Evolutionary conservation across 2,888 invertebrate species (phyloP).

Genomic region (Trissonchulus latispiculum): DNA sequence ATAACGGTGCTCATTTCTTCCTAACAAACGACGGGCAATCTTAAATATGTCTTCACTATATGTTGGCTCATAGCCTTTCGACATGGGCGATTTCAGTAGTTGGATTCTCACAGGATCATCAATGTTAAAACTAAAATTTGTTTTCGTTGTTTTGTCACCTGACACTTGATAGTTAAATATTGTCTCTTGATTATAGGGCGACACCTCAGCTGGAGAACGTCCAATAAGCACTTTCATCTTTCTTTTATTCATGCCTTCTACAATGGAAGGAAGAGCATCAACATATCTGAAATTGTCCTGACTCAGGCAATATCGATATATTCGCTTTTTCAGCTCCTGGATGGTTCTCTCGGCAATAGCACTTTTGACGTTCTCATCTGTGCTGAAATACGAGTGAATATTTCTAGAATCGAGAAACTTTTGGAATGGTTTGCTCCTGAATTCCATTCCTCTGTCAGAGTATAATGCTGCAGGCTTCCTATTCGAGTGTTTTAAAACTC

Average conservation of each 20-base stretch:
- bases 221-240: constrained; percentile 6
- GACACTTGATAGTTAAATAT: neutral
- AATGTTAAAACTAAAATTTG: too few relatives aligned
- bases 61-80: neutral
- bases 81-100: neutral
- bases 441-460: neutral
- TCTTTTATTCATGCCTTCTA: neutral
- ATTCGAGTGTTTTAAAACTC: neutral
- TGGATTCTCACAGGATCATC: neutral
- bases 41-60: neutral
- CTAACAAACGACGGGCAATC: neutral
- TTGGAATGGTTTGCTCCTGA: neutral
- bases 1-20: neutral
- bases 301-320: neutral
- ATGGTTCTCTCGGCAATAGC: too few relatives aligned
- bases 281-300: neutral
- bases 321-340: too few relatives aligned
- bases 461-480: neutral
- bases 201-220: neutral
- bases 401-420: neutral
- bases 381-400: neutral
- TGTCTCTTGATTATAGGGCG: neutral
- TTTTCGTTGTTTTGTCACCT: too few relatives aligned
- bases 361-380: constrained; percentile 1
- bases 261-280: neutral